Conservation (phyloP, 2,888 invertebrate genomes). For the Cerceris rybyensis region DNA sequence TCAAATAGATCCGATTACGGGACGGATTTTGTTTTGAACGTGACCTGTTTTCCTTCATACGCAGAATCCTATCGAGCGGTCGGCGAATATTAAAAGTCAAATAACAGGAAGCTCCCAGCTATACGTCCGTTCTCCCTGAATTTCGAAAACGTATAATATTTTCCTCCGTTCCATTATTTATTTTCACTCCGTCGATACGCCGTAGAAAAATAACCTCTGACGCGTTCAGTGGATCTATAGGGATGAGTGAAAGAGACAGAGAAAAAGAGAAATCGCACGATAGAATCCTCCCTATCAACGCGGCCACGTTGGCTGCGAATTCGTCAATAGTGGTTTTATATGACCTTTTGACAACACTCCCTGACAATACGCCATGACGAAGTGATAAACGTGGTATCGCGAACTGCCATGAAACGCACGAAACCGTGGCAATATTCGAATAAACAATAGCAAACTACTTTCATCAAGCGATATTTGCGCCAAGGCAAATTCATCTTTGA, state of each 20-base stretch:
- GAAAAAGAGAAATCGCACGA: background rate
- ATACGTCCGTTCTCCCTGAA: slow-evolving; percentile 20
- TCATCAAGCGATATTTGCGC: too few species aligned
- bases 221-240: background rate
- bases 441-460: too few species aligned
- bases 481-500: too few species aligned
- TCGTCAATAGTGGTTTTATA: background rate
- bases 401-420: background rate
- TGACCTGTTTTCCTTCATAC: background rate
- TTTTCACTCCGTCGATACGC: slow-evolving; percentile 1
- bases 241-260: background rate
- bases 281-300: background rate
- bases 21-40: background rate
- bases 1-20: slow-evolving; percentile 10
- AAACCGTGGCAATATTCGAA: background rate
- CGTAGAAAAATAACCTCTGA: background rate
- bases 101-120: slow-evolving; percentile 29
- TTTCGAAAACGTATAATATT: slow-evolving; percentile 47
- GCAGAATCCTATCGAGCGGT: background rate
- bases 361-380: background rate
- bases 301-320: background rate
- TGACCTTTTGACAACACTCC: background rate
- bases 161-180: slow-evolving; percentile 44
- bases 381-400: background rate
- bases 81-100: slow-evolving; percentile 27